phyloP scores from a whole-genome alignment of 2,113 vertebrate species.

The Pomatorhinus ruficollis region DNA sequence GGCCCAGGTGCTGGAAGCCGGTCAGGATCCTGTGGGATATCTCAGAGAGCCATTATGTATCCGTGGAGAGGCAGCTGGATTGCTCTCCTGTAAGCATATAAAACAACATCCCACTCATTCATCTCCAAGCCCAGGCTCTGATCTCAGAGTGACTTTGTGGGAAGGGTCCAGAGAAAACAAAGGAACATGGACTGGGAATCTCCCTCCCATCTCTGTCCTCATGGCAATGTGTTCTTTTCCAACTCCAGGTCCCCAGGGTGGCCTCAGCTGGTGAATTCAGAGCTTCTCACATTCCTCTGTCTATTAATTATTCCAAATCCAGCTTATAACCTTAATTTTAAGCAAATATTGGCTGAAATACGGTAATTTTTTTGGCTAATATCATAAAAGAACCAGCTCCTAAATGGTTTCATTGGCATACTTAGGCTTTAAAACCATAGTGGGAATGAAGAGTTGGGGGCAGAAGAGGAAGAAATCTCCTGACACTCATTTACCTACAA shows the following conservation, averaged over 20 bases:
- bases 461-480: background rate
- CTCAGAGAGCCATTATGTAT: accelerated
- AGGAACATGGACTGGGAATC: background rate
- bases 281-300: background rate
- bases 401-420: background rate
- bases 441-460: background rate
- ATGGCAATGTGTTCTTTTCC: background rate
- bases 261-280: background rate
- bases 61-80: background rate
- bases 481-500: background rate
- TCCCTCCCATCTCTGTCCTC: background rate
- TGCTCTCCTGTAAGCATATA: background rate
- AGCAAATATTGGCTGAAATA: background rate
- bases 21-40: background rate
- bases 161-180: background rate
- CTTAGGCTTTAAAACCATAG: background rate
- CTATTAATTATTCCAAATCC: background rate
- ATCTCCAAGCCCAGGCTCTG: background rate
- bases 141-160: background rate
- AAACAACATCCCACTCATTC: too few relatives aligned
- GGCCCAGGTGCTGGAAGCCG: background rate
- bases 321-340: background rate
- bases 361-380: accelerated
- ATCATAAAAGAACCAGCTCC: background rate
- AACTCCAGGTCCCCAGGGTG: background rate